Evolutionary conservation across 2,888 invertebrate genomes (phyloP), one percentile per base, ranked within the genome.

Genomic region (Nemoura dubitans): DNA sequence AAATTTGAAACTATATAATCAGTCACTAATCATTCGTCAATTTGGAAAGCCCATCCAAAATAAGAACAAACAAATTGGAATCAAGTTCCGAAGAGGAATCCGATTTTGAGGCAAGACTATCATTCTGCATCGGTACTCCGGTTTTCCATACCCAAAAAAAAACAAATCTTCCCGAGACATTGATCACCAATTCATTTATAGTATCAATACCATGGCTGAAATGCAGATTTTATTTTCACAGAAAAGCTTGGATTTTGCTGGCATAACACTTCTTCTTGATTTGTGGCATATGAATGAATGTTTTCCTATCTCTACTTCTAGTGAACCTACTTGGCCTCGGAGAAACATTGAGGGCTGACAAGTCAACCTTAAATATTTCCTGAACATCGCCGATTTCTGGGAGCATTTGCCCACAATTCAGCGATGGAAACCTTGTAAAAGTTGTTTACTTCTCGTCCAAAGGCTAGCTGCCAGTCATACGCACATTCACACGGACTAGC

Each of bases 401-500:
- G 59, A 59, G 10, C 36, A 36, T 36, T 36, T 36, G 36, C 36
- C 36, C 21, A 21, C 14, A 21, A 59, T 59, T 21, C 21, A 10
- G 21, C 59, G 21, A 59, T 59, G 59, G 59, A 59, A 59, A 59
- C 59, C 59, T 7, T 21, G 21, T 2, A 59, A 21, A 10, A 21
- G 59, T 59, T 59, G 10, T 36, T 36, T 36, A 36, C 10, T 10
- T 59, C 59, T 21, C 59, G 16, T 59, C 59, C 59, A 59, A 59
- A 59, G 59, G 3, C 16, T 16, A 21, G 59, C 59, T 59, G 59
- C 59, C 59, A 59, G 59, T 59, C 59, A 59, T 59, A 59, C 59
- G 59, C 21, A 59, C 59, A 59, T 59, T 59, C 59, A 59, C 59
- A 59, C 59, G 59, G 59, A 59, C 59, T 59, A 59, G 59, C 59